Conservation (phyloP, 1,140 invertebrate species). For the Paracyclopina nana region DNA sequence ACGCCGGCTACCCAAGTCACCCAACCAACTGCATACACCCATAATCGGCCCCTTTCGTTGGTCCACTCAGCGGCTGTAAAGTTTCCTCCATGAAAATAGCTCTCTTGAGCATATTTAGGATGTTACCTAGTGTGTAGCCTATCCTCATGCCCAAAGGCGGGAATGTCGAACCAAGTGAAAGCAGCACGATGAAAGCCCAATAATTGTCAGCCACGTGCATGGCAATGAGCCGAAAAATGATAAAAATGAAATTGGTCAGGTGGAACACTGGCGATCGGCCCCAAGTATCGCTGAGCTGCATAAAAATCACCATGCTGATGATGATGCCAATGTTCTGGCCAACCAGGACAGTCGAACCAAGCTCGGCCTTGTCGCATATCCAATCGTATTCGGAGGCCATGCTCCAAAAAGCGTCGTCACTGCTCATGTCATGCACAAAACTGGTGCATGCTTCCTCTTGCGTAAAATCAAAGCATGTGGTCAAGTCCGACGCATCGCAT, state of each 20-base stretch:
- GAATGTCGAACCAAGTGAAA: neutral
- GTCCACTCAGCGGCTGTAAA: neutral
- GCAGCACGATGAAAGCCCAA: neutral
- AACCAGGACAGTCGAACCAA: neutral
- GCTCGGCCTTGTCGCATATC: neutral
- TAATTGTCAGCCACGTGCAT: neutral
- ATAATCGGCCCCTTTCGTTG: neutral
- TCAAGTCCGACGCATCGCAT: no score
- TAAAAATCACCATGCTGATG: neutral
- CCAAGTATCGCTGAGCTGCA: neutral
- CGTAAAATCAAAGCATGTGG: no score
- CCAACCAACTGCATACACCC: neutral
- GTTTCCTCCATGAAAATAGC: neutral
- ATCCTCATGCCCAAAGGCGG: neutral
- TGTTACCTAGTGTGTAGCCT: neutral
- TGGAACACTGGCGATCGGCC: neutral
- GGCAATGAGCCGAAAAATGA: neutral
- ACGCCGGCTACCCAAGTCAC: neutral
- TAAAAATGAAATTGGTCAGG: neutral
- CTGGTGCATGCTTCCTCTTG: no score
- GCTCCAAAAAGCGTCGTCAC: neutral
- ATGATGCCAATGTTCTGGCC: neutral
- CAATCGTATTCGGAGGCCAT: neutral
- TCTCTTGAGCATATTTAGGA: neutral
- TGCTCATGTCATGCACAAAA: no score